Base-by-base conservation (phyloP, 2,113 vertebrate genomes). In the Ceyx margarethae region DNA sequence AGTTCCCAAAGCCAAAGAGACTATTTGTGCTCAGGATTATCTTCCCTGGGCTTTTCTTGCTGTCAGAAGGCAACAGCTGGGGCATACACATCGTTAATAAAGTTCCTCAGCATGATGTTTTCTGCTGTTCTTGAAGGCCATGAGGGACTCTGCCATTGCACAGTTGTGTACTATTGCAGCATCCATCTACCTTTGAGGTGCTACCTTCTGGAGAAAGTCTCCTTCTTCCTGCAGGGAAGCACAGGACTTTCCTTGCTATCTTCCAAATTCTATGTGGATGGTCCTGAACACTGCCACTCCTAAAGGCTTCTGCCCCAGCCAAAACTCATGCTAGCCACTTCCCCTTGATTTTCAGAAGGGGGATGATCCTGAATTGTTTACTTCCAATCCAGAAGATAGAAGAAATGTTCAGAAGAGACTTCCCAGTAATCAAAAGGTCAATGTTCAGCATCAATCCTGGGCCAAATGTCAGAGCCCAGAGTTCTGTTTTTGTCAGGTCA, bases 391-490 rank as follows among this genome's bases (percentile, higher is more conserved):
- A 84, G 65, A 75, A 64, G 18, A 48, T 2, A 68, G 35, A 74
- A 90, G 54, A 83, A 92, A 21, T 8, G 2, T 75, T 78, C n/a
- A 68, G 77, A 87, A 92, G 31, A 50, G 29, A 50, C 56, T 48
- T 20, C 6, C 25, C 31, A 72, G n/a, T 9, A 54, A 76, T 48
- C 11, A 60, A 18, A n/a, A 72, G 23, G 18, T 71, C 0, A 0
- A 50, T 51, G 37, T 4, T 56, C n/a, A 75, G 29, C 29, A 71
- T 65, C 62, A 61, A 0, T 81, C 26, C 16, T 58, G 23, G 35
- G 21, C 21, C 42, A 72, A 71, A n/a, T 40, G 25, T 15, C 65
- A 45, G 42, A 85, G 4, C 45, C 42, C 9, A 23, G 3, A 3
- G 12, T 9, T 79, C 19, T 64, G 18, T 21, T n/a, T 6, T 15